These are phyloP conservation scores for Riptortus pedestris DNA, from an alignment of 1,140 invertebrate species.

Conservation along the genomic window DNA sequence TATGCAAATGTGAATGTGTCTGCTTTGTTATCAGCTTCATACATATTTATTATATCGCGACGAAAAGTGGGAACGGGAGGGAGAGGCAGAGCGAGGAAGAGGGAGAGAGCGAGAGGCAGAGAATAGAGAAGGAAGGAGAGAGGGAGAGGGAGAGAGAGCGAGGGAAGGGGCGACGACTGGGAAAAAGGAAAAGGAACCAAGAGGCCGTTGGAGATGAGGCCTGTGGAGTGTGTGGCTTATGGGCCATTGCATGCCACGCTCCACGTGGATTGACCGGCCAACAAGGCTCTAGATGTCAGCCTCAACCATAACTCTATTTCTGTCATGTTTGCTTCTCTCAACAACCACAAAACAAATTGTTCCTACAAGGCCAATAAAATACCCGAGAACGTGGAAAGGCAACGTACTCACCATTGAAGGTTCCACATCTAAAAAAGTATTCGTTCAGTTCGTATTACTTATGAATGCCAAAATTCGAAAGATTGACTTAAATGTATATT, in stretches of 20 bases:
- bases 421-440: too few species aligned
- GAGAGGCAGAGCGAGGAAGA: neutral
- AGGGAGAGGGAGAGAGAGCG: neutral
- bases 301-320: too few species aligned
- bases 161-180: neutral
- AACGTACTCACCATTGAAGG: too few species aligned
- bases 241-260: neutral
- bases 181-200: neutral
- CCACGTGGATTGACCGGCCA: neutral
- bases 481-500: too few species aligned
- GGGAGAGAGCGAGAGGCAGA: neutral
- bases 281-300: too few species aligned
- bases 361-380: too few species aligned
- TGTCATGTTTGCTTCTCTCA: too few species aligned
- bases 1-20: constrained; percentile 6
- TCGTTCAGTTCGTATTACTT: too few species aligned
- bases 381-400: too few species aligned
- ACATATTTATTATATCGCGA: constrained; percentile 8
- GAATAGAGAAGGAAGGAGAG: neutral
- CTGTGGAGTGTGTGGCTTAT: neutral
- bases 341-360: too few species aligned
- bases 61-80: constrained; percentile 9
- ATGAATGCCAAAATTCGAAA: too few species aligned
- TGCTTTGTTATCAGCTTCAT: constrained; percentile 9
- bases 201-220: neutral